A percentile compares a stretch with the other conserved stretches of the same genome.
Conservation (phyloP, 2,797 vertebrate genomes). For the Epinephelus coioides region DNA sequence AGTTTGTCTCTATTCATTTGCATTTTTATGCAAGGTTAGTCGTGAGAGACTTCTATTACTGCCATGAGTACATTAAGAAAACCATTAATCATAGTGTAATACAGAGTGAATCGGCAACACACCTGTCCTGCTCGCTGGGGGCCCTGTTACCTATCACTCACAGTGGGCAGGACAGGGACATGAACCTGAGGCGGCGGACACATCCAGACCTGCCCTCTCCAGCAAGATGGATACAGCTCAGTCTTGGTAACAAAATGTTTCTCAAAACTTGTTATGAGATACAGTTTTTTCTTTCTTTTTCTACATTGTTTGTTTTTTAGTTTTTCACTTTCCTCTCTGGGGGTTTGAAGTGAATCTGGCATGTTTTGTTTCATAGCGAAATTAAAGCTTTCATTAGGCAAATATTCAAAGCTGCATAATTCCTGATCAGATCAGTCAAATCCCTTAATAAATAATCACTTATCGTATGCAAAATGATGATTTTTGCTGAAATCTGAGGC, state of each 20-base stretch:
- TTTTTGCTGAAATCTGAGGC: slow-evolving; percentile 39
- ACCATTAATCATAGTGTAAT: slow-evolving; percentile 85
- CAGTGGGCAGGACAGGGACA: slow-evolving; percentile 61
- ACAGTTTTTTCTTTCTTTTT: not conserved
- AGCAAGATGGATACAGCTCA: slow-evolving; percentile 45
- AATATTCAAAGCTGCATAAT: slow-evolving; percentile 26
- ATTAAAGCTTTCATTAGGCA: slow-evolving; percentile 8
- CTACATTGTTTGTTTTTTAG: not conserved
- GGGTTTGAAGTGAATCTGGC: not conserved
- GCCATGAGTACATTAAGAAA: slow-evolving; percentile 86
- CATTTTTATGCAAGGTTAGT: slow-evolving; percentile 89
- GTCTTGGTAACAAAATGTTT: slow-evolving; percentile 13
- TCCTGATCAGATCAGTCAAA: slow-evolving; percentile 37
- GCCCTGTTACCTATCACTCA: slow-evolving; percentile 71
- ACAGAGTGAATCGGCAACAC: slow-evolving; percentile 80
- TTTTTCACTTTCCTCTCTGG: not conserved
- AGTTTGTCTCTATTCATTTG: slow-evolving; percentile 85
- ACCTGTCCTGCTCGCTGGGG: slow-evolving; percentile 75
- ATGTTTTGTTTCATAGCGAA: slow-evolving; percentile 6
- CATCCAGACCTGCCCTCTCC: slow-evolving; percentile 51
- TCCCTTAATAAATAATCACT: slow-evolving; percentile 27
- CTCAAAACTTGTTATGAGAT: not conserved
- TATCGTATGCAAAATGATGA: not conserved
- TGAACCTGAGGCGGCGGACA: slow-evolving; percentile 41
- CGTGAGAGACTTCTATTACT: slow-evolving; percentile 82